Base-by-base conservation (phyloP, 2,888 invertebrate species). In the Oligia fasciuncula region DNA sequence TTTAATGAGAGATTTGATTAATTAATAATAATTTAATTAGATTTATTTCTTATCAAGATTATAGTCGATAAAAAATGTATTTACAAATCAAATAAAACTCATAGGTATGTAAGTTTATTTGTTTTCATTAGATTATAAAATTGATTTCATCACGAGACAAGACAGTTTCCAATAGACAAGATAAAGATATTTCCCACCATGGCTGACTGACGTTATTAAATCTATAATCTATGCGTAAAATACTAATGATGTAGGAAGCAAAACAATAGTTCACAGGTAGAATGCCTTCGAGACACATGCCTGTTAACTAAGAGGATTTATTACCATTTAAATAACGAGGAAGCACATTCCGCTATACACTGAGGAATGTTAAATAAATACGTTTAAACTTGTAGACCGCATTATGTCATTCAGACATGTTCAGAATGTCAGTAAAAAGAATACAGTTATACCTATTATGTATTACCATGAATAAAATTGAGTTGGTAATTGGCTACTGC, bases 161-260 rank as follows among this genome's bases (percentile, higher is more conserved):
- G 9, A 77, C 67, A 46, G 46, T 43, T 76, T 68, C 9, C 19
- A 51, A 72, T 60, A 35, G 13, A 51, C 43, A 40, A 69, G 13
- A 54, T 70, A 62, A 49, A 46, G n/a, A 51, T 60, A 84, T 23
- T 79, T 70, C n/a, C 46, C 35, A 67, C 35, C 69, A 73, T 70
- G 70, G 66, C n/a, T 57, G 57, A 63, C 49, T 67, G 70, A 71
- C 60, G 66, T 71, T 40, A 62, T 46, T 51, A 43, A 70, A 72
- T 85, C 60, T 63, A 67, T 73, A 76, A 81, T 85, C 51, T 83
- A 79, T 81, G 78, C 81, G 46, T 74, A 69, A 77, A 80, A 46
- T 83, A 84, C 73, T 81, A 85, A 73, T 73, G 43, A 81, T 83
- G 75, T 80, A 87, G 89, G 89, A 89, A 89, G 79, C 79, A 60